Evolutionary conservation across 2,113 vertebrate genomes (phyloP).

Genomic region (Percopsis transmontana): DNA sequence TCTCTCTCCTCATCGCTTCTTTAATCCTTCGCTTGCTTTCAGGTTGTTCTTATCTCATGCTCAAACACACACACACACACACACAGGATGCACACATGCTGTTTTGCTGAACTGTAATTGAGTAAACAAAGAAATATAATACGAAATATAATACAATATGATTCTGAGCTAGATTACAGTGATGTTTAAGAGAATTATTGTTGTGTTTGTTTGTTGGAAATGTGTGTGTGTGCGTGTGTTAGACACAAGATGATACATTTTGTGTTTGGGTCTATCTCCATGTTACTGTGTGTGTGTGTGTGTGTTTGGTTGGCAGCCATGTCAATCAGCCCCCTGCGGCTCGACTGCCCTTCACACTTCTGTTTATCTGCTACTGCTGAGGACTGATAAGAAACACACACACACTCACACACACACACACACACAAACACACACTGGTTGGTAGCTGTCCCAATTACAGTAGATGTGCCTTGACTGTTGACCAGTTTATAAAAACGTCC

Average conservation of each 20-base stretch:
- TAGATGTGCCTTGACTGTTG: too few relatives aligned
- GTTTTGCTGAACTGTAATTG: background rate
- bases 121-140: background rate
- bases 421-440: slow-evolving; percentile 24
- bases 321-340: slow-evolving; percentile 78
- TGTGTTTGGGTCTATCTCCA: slow-evolving; percentile 19
- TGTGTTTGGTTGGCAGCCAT: slow-evolving; percentile 74
- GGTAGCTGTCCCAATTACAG: slow-evolving; percentile 32
- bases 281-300: slow-evolving; percentile 24
- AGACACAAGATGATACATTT: background rate
- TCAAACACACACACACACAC: slow-evolving; percentile 4
- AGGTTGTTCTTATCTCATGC: slow-evolving; percentile 41
- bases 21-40: slow-evolving; percentile 49
- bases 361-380: slow-evolving; percentile 78
- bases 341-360: slow-evolving; percentile 78
- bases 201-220: slow-evolving; percentile 13
- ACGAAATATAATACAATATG: too few relatives aligned
- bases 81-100: background rate
- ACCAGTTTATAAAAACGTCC: too few relatives aligned
- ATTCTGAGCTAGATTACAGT: background rate
- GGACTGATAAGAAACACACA: slow-evolving; percentile 76
- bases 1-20: slow-evolving; percentile 36
- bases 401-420: slow-evolving; percentile 20
- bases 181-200: background rate
- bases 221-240: slow-evolving; percentile 4